Conservation (phyloP, 2,888 invertebrate genomes). For the Cryptocheilus praepositus region DNA sequence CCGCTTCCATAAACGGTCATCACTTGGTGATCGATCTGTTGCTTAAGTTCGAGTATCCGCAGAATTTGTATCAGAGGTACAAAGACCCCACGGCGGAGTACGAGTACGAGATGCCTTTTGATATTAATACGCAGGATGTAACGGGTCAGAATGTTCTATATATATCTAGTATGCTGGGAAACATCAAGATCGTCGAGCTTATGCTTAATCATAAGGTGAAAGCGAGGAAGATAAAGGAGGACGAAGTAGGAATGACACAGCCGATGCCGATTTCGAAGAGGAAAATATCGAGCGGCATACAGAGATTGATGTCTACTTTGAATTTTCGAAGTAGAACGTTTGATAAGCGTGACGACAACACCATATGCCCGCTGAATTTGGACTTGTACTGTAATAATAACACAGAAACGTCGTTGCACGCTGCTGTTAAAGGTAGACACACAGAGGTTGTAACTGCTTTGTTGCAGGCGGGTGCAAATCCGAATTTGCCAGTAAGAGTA, state of each 20-base stretch:
- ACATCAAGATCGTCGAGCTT: slow-evolving; percentile 85
- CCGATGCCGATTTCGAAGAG: slow-evolving; percentile 76
- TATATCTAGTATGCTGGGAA: slow-evolving; percentile 90
- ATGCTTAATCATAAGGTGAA: slow-evolving; percentile 84
- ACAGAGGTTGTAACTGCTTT: slow-evolving; percentile 83
- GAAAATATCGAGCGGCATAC: slow-evolving; percentile 91
- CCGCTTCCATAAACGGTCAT: slow-evolving; percentile 93
- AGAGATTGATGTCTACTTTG: slow-evolving; percentile 89
- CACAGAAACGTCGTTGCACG: slow-evolving; percentile 89
- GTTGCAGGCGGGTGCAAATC: slow-evolving; percentile 87
- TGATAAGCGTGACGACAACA: slow-evolving; percentile 75
- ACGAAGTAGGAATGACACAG: slow-evolving; percentile 64
- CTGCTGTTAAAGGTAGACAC: slow-evolving; percentile 86
- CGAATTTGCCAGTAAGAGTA: slow-evolving; percentile 83
- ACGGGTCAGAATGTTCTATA: slow-evolving; percentile 94
- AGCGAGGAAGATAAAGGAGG: slow-evolving; percentile 77
- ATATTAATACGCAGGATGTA: slow-evolving; percentile 92
- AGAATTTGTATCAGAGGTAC: slow-evolving; percentile 80
- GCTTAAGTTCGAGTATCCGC: slow-evolving; percentile 89
- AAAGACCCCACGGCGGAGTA: slow-evolving; percentile 84
- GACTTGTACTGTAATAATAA: slow-evolving; percentile 86
- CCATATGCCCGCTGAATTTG: slow-evolving; percentile 83
- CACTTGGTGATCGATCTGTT: slow-evolving; percentile 85
- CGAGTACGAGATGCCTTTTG: slow-evolving; percentile 93
- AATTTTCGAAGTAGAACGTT: slow-evolving; percentile 80